Conservation (phyloP, 2,888 invertebrate genomes). For the Stenolophus ochropezus region DNA sequence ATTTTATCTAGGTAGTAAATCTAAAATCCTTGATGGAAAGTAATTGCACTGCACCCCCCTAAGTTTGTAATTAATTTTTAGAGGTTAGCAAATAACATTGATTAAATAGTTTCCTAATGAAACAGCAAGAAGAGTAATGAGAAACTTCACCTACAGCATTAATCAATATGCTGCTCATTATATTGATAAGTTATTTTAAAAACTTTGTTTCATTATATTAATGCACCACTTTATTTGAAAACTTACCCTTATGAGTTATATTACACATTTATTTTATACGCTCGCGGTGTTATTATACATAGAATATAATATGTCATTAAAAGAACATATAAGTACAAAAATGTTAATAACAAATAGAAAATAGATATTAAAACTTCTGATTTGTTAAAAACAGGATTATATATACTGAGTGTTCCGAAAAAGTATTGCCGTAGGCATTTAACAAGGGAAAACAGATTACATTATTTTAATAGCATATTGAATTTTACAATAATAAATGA, state of each 20-base stretch:
- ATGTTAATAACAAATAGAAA: no score
- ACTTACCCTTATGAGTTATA: not conserved
- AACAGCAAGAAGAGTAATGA: slow-evolving; percentile 39
- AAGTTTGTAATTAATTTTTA: slow-evolving; percentile 41
- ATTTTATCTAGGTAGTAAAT: slow-evolving; percentile 20
- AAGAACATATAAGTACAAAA: no score
- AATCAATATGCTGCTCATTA: slow-evolving; percentile 40
- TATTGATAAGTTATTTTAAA: slow-evolving; percentile 16
- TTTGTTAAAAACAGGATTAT: no score
- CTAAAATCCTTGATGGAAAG: slow-evolving; percentile 4
- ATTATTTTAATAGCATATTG: no score
- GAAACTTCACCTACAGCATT: slow-evolving; percentile 4
- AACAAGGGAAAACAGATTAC: no score
- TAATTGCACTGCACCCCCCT: slow-evolving; percentile 14
- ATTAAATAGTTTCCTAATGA: slow-evolving; percentile 47
- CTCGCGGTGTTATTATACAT: not conserved
- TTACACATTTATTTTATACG: not conserved
- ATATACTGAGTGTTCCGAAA: no score
- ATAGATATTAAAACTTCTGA: no score
- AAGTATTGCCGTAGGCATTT: no score
- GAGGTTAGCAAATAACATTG: slow-evolving; percentile 45
- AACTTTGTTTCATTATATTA: slow-evolving; percentile 3
- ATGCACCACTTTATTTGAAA: slow-evolving; percentile 3
- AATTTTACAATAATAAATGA: no score
- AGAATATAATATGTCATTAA: no score